Evolutionary conservation across 2,888 invertebrate species (phyloP), one percentile per base, ranked within the genome.

Genomic region (Apodemia hepburni): DNA sequence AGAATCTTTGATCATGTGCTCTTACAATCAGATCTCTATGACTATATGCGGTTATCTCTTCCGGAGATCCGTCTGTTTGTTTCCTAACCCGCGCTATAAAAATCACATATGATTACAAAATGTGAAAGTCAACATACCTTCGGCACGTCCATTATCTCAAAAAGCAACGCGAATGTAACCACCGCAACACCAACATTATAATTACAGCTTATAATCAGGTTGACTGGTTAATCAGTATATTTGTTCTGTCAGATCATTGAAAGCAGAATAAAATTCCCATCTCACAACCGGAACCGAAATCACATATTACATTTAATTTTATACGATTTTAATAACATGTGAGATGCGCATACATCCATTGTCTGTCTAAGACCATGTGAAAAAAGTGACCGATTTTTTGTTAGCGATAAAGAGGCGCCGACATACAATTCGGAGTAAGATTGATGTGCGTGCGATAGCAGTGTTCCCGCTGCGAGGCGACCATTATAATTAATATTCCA

Each of bases 321-420:
- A 91, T 90, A 87, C 87, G 90, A 90, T 90, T 91, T 91, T 91
- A 91, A 91, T 91, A 90, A 88, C 86, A 80, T 89, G 85, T 82
- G 82, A 84, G 85, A 82, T 84, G 86, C 82, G 75, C 22, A 18
- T 81, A 75, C 73, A 68, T 66, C 85, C 76, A 88, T 90, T 90
- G 89, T 87, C 75, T 77, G 77, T 68, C 71, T 73, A 75, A 75
- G 82, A 73, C 78, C 87, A 87, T 90, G 90, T 87, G 91, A 91
- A 91, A 84, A 80, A 81, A 77, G 71, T 76, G 80, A 78, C 73
- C 82, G 81, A 81, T 82, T 87, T 88, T 87, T 85, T 79, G 78
- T 80, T 73, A 68, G 70, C 80, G 87, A 84, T 89, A 89, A 89
- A 89, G 88, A 89, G 87, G 85, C 84, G 91, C 91, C 88, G 90